Evolutionary conservation across 2,797 vertebrate species (phyloP).

Genomic region (Squalus acanthias): DNA sequence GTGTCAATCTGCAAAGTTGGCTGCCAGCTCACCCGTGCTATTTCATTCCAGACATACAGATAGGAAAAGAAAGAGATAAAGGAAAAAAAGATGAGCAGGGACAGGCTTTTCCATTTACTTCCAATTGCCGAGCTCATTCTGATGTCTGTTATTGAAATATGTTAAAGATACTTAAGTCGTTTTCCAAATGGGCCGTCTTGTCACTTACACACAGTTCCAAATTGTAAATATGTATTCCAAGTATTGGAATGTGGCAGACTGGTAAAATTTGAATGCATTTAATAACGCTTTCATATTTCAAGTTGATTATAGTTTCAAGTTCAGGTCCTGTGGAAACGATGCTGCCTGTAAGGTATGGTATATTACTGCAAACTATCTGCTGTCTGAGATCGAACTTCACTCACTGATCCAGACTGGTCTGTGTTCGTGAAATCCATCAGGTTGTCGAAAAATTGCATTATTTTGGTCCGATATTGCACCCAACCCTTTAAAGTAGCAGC

Average conservation of each 20-base stretch:
- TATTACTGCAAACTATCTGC: background rate
- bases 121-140: background rate
- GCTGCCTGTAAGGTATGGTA: background rate
- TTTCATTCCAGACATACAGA: background rate
- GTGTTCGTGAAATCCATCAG: background rate
- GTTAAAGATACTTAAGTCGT: background rate
- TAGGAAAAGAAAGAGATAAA: background rate
- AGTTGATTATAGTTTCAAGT: background rate
- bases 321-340: background rate
- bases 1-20: background rate
- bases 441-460: background rate
- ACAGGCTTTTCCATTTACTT: background rate
- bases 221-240: background rate
- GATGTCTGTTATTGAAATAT: background rate
- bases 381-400: background rate
- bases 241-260: background rate
- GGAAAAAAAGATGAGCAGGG: background rate
- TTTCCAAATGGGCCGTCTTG: background rate
- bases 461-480: background rate
- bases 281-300: background rate
- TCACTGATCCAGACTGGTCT: background rate
- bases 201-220: background rate
- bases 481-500: background rate
- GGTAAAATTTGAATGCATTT: background rate
- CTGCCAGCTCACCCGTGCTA: too few species aligned